Evolutionary conservation across 2,797 vertebrate species (phyloP), one percentile per base, ranked within the genome.

Genomic region (Sitta carolinensis): DNA sequence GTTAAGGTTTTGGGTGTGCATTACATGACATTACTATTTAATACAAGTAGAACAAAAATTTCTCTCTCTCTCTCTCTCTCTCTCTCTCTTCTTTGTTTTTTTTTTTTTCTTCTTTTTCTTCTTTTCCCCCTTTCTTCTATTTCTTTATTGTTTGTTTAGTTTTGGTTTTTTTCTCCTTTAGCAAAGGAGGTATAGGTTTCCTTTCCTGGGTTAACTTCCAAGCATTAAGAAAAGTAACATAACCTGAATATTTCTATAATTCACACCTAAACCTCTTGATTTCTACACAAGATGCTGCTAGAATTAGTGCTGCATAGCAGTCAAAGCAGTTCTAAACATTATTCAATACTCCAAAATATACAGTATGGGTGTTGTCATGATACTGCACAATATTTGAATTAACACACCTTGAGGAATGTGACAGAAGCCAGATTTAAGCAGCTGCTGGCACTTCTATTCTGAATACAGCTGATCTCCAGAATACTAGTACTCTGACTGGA

Each of bases 1-100:
- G 34, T 87, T 90, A 86, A 87, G 34, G 58, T 94, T 69, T 83
- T 52, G 66, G 64, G 69, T 88, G 40, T 94, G 26, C 78, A 63
- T 94, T 87, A 95, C 86, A 95, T 62, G 57, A 57, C 17, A 22
- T 64, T 68, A 64, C 59, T 61, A 32, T 36, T 75, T 55, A 47
- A 76, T 10, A 38, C 10, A 18, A 19, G 36, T 6, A 67, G 51
- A 69, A 81, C 3, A 84, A 81, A 88, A 89, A 43, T 17, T 34
- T 68, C 8, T 34, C 57, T 66, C 62, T 59, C 40, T 40, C 9
- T 40, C 40, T 15, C 40, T 12, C 8, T 34, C 57, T 66, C 62
- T 59, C 40, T 40, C 9, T 40, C 40, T 15, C 40, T 12, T 40
- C 40, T 40, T 36, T 36, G 36, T 36, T 32, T 32, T n/a, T 9